Evolutionary conservation across 2,797 vertebrate species (phyloP).

Genomic region (Anomalospiza imberbis): DNA sequence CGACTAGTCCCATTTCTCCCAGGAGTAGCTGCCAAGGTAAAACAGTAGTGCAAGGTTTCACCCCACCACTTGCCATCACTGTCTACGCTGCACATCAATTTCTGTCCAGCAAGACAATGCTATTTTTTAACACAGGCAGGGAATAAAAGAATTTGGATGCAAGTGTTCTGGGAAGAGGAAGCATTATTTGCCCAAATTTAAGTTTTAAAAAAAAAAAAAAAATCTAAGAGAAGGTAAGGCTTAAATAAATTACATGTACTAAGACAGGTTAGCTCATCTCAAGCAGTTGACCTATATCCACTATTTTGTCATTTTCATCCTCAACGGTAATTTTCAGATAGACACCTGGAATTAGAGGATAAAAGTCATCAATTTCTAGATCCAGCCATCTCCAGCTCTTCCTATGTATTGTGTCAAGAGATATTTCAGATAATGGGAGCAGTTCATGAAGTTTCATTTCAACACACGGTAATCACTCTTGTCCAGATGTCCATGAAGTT

Average conservation of each 20-base stretch:
- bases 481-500: not conserved
- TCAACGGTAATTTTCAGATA: not conserved
- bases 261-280: not conserved
- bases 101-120: not conserved
- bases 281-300: not conserved
- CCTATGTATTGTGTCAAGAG: not conserved
- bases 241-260: not conserved
- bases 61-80: not conserved
- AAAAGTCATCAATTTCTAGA: not conserved
- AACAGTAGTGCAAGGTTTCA: not conserved
- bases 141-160: not conserved
- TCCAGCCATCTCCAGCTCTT: not conserved
- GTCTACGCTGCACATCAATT: not conserved
- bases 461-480: not conserved
- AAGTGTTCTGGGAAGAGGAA: not conserved
- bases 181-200: not conserved
- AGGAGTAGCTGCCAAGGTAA: not conserved
- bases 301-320: not conserved
- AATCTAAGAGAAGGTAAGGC: not conserved
- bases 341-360: not conserved
- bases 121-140: not conserved
- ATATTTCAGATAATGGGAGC: not conserved
- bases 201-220: not conserved
- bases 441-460: constrained; percentile 9
- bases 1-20: not conserved